Conservation (phyloP, 1,140 invertebrate genomes). For the Drosophila repleta region DNA sequence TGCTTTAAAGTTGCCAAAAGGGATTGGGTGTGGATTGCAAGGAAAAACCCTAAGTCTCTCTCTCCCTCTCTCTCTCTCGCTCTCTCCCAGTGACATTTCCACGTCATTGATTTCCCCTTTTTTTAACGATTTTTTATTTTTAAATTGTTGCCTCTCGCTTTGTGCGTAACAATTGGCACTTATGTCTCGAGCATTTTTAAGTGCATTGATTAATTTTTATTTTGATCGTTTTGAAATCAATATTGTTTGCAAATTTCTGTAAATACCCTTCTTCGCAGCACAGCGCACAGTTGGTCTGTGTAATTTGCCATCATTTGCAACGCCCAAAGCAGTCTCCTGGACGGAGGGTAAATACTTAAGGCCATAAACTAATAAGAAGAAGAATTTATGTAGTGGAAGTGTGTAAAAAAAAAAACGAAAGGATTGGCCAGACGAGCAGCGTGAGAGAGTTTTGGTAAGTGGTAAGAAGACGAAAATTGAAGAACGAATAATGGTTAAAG, state of each 20-base stretch:
- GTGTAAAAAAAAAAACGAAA: constrained; percentile 61
- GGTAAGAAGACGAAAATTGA: not conserved
- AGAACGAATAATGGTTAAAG: too few relatives aligned
- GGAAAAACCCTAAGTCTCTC: constrained; percentile 4
- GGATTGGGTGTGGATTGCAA: constrained; percentile 30
- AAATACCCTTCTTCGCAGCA: constrained; percentile 52
- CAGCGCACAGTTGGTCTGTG: constrained; percentile 67
- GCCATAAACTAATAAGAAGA: constrained; percentile 5
- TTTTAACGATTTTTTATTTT: constrained; percentile 43
- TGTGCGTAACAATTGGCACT: constrained; percentile 56
- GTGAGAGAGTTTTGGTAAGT: constrained; percentile 52
- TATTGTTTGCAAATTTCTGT: constrained; percentile 80
- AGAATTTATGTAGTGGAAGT: constrained; percentile 72
- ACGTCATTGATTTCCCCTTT: constrained; percentile 51
- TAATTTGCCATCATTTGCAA: constrained; percentile 75
- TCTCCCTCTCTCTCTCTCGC: constrained; percentile 2
- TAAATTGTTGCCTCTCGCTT: constrained; percentile 39
- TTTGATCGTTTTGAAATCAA: constrained; percentile 79
- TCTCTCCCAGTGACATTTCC: constrained; percentile 56
- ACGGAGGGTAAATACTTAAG: constrained; percentile 21
- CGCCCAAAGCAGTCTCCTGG: constrained; percentile 47
- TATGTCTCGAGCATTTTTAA: constrained; percentile 57
- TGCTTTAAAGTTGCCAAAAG: constrained; percentile 67
- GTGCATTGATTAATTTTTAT: constrained; percentile 82
- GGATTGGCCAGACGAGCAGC: constrained; percentile 27